Evolutionary conservation across 1,140 invertebrate species (phyloP).

Genomic region (Leptinotarsa defecta): DNA sequence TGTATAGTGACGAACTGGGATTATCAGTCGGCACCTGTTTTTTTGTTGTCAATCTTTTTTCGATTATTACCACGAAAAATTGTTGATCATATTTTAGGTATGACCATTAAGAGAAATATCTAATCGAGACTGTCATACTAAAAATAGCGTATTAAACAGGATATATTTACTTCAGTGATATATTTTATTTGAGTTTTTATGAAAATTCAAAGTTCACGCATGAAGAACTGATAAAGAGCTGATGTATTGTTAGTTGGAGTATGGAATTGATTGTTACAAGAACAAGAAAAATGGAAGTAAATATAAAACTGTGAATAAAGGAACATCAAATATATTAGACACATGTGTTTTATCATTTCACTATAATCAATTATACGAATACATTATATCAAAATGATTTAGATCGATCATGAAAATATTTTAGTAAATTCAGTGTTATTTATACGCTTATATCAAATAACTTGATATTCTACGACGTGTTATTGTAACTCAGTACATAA

Average conservation of each 20-base stretch:
- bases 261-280: neutral
- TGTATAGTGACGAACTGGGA: slow-evolving; percentile 5
- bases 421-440: no score
- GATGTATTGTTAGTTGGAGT: neutral
- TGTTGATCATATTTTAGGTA: slow-evolving; percentile 4
- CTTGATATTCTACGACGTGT: no score
- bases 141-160: neutral
- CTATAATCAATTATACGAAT: neutral
- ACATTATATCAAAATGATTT: neutral
- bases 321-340: neutral
- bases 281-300: neutral
- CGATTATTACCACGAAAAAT: neutral
- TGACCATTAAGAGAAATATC: neutral
- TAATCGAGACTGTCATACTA: neutral
- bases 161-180: neutral
- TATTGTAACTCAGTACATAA: no score
- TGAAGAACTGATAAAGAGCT: neutral
- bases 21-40: slow-evolving; percentile 47
- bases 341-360: neutral
- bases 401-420: no score
- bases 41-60: slow-evolving; percentile 1
- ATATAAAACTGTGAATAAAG: neutral
- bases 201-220: no score
- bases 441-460: no score
- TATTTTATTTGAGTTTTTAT: no score